These are phyloP conservation scores for Merodon equestris DNA, from an alignment of 2,888 invertebrate genomes.

Conservation along the genomic window DNA sequence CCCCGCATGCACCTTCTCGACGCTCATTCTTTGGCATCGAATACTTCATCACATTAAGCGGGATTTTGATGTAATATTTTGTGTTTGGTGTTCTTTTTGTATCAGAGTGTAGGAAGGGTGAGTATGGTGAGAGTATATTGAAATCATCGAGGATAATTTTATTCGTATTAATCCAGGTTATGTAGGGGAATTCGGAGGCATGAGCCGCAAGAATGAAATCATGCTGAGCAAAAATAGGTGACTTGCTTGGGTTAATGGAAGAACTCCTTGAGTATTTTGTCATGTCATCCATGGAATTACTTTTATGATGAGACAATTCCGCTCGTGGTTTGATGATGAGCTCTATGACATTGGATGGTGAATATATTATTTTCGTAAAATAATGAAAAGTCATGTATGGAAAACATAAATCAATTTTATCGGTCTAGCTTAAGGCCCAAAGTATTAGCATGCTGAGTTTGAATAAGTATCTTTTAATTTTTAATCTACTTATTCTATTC, in stretches of 20 bases:
- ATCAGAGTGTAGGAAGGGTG: neutral
- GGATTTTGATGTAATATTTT: slow-evolving; percentile 16
- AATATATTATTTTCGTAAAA: too few species aligned
- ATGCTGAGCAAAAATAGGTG: slow-evolving; percentile 38
- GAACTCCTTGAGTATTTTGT: slow-evolving; percentile 10
- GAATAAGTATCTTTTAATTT: too few species aligned
- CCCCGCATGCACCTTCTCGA: neutral
- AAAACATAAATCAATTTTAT: too few species aligned
- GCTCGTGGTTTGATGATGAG: slow-evolving; percentile 13
- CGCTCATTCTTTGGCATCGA: slow-evolving; percentile 2
- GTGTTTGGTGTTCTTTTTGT: neutral
- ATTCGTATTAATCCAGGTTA: slow-evolving; percentile 43
- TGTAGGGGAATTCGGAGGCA: slow-evolving; percentile 33
- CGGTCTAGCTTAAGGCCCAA: too few species aligned
- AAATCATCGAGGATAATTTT: slow-evolving; percentile 52
- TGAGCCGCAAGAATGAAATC: slow-evolving; percentile 20
- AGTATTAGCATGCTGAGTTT: too few species aligned
- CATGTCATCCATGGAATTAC: slow-evolving; percentile 35
- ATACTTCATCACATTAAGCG: slow-evolving; percentile 27
- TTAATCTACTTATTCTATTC: too few species aligned
- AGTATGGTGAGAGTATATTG: slow-evolving; percentile 39
- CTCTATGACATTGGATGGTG: slow-evolving; percentile 3
- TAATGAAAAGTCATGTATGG: too few species aligned
- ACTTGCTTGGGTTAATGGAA: slow-evolving; percentile 4
- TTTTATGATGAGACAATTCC: slow-evolving; percentile 10